phyloP scores from a whole-genome alignment of 2,113 vertebrate species.

The Myodes glareolus region DNA sequence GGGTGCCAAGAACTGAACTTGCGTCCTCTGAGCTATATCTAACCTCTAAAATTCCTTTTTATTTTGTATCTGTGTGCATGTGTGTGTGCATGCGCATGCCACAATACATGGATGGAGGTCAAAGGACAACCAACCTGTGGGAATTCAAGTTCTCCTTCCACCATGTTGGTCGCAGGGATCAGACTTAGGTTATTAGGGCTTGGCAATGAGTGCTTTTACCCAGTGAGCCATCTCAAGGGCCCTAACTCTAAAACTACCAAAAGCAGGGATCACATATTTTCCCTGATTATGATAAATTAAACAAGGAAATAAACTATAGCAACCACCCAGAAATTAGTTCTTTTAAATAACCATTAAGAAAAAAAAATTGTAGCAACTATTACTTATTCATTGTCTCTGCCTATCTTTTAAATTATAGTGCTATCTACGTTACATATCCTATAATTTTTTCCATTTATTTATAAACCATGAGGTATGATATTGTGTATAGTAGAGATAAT shows the following conservation, averaged over 20 bases:
- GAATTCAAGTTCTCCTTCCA: background rate
- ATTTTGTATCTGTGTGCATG: background rate
- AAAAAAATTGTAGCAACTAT: conserved; percentile 30
- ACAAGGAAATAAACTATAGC: conserved; percentile 22
- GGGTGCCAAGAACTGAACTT: background rate
- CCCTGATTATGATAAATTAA: conserved; percentile 48
- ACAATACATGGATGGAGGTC: background rate
- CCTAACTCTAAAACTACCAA: conserved; percentile 12
- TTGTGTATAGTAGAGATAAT: conserved; percentile 27
- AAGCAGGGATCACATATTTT: conserved; percentile 16
- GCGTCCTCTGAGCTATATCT: background rate
- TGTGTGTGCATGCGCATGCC: background rate
- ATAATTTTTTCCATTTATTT: conserved; percentile 52
- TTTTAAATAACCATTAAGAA: conserved; percentile 50
- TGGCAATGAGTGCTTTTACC: background rate
- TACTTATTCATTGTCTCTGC: background rate
- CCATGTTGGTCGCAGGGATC: background rate
- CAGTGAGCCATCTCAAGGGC: too few species aligned
- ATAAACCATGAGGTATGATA: conserved; percentile 16
- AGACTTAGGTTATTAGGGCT: background rate
- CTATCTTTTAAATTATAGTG: conserved; percentile 28
- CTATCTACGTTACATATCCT: conserved; percentile 33
- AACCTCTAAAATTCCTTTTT: background rate
- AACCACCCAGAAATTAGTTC: conserved; percentile 49
- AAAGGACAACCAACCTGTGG: background rate